Conservation (phyloP, 92 coral and sea anemone genomes). For the Nematostella vectensis region DNA sequence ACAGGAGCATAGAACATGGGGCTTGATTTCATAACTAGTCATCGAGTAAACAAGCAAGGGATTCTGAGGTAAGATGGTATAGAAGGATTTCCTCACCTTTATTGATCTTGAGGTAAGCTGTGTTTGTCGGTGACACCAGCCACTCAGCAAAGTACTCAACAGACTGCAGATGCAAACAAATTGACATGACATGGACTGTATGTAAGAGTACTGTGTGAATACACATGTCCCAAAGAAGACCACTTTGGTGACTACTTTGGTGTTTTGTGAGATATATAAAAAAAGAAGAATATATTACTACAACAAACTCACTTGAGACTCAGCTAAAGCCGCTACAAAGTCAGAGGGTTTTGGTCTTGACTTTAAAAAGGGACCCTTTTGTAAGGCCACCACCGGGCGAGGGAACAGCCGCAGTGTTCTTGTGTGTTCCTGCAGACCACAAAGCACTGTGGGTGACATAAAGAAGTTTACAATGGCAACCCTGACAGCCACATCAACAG, state of each 20-base stretch:
- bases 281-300: too few species aligned
- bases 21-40: too few species aligned
- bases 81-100: conserved; percentile 83
- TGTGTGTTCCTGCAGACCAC: conserved; percentile 79
- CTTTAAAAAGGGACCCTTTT: conserved; percentile 75
- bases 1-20: too few species aligned
- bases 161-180: conserved; percentile 34
- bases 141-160: conserved; percentile 94
- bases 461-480: conserved; percentile 94
- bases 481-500: conserved; percentile 91
- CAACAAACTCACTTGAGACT: conserved; percentile 66
- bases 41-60: too few species aligned
- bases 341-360: conserved; percentile 75
- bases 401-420: conserved; percentile 81
- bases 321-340: conserved; percentile 73
- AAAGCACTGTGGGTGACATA: conserved; percentile 59
- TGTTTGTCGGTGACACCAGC: conserved; percentile 81
- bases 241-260: too few species aligned
- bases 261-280: too few species aligned
- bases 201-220: not conserved
- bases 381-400: conserved; percentile 96
- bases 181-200: not conserved
- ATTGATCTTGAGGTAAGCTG: conserved; percentile 67
- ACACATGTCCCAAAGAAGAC: too few species aligned
- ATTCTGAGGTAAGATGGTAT: too few species aligned